Conservation (phyloP, 2,797 vertebrate species). For the Alosa sapidissima region DNA sequence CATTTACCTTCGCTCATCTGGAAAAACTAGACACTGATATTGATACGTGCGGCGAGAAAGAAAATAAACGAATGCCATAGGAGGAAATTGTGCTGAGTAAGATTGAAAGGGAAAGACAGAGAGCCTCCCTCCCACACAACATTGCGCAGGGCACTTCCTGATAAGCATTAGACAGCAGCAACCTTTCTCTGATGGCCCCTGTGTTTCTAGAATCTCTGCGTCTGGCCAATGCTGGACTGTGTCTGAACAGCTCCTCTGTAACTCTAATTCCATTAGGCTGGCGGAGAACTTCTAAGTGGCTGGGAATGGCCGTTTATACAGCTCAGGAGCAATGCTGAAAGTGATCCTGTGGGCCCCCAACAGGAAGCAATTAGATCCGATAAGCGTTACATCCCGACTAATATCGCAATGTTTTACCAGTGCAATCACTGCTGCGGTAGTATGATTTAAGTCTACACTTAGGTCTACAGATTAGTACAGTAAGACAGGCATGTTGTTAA, state of each 20-base stretch:
- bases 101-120: background rate
- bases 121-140: background rate
- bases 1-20: background rate
- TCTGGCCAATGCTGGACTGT: background rate
- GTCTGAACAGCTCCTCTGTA: conserved; percentile 23
- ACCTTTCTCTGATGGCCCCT: background rate
- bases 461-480: background rate
- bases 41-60: background rate
- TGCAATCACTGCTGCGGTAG: background rate
- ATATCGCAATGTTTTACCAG: background rate
- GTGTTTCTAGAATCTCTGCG: background rate
- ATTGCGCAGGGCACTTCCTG: background rate
- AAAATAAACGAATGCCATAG: background rate
- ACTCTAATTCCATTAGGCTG: conserved; percentile 36
- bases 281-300: conserved; percentile 37
- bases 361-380: conserved; percentile 20
- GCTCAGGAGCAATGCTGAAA: background rate
- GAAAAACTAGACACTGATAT: background rate
- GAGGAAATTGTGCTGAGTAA: background rate
- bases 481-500: background rate
- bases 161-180: background rate
- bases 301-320: conserved; percentile 25
- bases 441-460: background rate
- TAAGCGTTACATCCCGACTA: background rate
- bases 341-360: background rate